Percentiles rank a stretch among this genome's conserved stretches.
These are phyloP conservation scores for Hydrophis major DNA, from an alignment of 2,797 vertebrate species.

Conservation along the genomic window DNA sequence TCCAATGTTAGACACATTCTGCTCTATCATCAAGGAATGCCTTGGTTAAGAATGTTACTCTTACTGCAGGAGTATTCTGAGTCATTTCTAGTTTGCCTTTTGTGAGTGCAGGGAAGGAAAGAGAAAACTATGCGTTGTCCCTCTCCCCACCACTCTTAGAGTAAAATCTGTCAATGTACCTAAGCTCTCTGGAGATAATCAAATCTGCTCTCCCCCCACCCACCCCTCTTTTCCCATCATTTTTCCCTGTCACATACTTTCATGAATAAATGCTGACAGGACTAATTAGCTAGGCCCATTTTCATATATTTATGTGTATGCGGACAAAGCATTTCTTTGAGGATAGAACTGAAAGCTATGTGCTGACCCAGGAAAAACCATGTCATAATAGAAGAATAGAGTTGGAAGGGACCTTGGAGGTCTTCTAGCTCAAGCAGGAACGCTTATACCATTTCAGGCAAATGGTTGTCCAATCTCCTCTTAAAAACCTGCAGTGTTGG, in stretches of 20 bases:
- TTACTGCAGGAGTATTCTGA: slow-evolving; percentile 43
- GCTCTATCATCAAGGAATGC: slow-evolving; percentile 49
- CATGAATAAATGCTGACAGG: slow-evolving; percentile 7
- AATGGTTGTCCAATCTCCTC: no score
- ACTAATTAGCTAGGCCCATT: slow-evolving; percentile 13
- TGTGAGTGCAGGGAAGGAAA: slow-evolving; percentile 22
- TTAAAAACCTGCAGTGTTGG: no score
- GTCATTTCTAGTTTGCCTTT: slow-evolving; percentile 44
- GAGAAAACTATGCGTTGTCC: slow-evolving; percentile 7
- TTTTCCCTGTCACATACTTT: slow-evolving; percentile 28
- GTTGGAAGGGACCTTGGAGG: background rate
- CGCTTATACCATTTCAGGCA: no score
- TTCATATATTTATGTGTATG: slow-evolving; percentile 28
- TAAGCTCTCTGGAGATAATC: slow-evolving; percentile 5
- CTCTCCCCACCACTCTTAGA: background rate
- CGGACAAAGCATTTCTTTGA: background rate
- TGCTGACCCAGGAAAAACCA: background rate
- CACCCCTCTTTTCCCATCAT: background rate
- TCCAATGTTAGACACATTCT: slow-evolving; percentile 1
- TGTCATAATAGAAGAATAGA: background rate
- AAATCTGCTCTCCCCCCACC: background rate
- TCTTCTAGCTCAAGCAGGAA: background rate
- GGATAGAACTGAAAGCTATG: background rate
- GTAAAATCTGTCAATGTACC: slow-evolving; percentile 31
- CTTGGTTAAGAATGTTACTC: background rate